Percentiles rank a stretch among this genome's conserved stretches.
Conservation (phyloP, 2,797 vertebrate genomes). For the Tenualosa ilisha region DNA sequence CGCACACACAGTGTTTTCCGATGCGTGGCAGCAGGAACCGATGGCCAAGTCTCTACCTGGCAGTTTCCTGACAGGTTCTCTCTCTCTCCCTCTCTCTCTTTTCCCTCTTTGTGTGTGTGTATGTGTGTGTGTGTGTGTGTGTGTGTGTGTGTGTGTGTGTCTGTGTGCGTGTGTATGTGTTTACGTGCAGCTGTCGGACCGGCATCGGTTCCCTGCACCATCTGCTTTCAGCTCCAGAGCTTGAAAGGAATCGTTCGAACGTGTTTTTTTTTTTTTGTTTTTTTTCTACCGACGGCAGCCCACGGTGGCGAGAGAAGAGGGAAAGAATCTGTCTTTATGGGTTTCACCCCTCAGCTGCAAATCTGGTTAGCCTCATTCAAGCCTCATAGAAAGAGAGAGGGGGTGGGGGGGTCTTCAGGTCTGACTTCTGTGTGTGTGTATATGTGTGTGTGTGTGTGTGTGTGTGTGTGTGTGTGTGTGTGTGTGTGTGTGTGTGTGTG, state of each 20-base stretch:
- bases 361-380: constrained; percentile 9
- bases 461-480: not conserved
- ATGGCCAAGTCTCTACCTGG: not conserved
- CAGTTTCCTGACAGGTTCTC: constrained; percentile 4
- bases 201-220: not conserved
- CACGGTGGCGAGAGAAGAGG: not conserved
- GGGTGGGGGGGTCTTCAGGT: not conserved
- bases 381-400: not conserved
- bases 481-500: not conserved
- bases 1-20: not conserved
- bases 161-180: not conserved
- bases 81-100: not conserved
- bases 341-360: constrained; percentile 4
- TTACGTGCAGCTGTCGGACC: not conserved
- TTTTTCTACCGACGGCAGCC: not conserved
- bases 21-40: not conserved
- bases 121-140: constrained; percentile 3
- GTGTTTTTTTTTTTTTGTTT: not conserved
- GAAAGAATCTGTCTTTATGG: constrained; percentile 21
- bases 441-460: not conserved
- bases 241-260: not conserved
- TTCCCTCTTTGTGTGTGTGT: not conserved
- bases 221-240: constrained; percentile 9
- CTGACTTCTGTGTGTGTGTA: not conserved
- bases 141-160: not conserved